A percentile compares a stretch with the other conserved stretches of the same genome.
These are phyloP conservation scores for Prietella phreatophila DNA, from an alignment of 2,113 vertebrate species.

Conservation along the genomic window DNA sequence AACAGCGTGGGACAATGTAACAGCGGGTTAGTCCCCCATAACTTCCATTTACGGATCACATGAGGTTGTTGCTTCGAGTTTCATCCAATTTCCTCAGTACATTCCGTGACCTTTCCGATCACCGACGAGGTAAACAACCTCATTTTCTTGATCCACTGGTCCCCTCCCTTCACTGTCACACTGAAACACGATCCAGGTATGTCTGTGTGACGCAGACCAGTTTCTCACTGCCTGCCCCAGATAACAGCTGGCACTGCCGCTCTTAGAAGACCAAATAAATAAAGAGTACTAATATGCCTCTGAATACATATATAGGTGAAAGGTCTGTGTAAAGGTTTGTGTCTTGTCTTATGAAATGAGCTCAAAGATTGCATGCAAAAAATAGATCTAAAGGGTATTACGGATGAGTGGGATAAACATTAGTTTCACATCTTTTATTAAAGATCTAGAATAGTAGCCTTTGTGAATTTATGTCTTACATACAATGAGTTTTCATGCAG, in stretches of 20 bases:
- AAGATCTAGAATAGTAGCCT: not conserved
- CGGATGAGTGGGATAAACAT: not conserved
- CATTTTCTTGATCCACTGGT: constrained; percentile 49
- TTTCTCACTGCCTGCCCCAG: not conserved
- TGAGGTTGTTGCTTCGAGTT: constrained; percentile 48
- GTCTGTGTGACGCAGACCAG: constrained; percentile 37
- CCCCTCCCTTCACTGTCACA: constrained; percentile 43
- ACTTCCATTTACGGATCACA: not conserved
- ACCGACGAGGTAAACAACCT: constrained; percentile 64
- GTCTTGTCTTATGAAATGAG: not conserved
- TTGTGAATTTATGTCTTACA: not conserved
- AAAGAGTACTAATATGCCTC: constrained; percentile 3
- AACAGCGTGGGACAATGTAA: not conserved
- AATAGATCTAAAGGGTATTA: not conserved
- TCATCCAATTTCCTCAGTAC: constrained; percentile 56
- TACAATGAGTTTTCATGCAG: not conserved
- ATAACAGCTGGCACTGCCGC: constrained; percentile 17
- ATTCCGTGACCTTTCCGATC: constrained; percentile 56
- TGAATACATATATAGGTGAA: constrained; percentile 8
- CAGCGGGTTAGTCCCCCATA: not conserved
- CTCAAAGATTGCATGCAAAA: not conserved
- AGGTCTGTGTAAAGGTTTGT: not conserved
- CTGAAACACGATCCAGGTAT: constrained; percentile 59
- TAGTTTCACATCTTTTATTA: not conserved
- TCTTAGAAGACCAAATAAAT: not conserved